Evolutionary conservation across 2,113 vertebrate species (phyloP).

Genomic region (Prochilodus magdalenae): DNA sequence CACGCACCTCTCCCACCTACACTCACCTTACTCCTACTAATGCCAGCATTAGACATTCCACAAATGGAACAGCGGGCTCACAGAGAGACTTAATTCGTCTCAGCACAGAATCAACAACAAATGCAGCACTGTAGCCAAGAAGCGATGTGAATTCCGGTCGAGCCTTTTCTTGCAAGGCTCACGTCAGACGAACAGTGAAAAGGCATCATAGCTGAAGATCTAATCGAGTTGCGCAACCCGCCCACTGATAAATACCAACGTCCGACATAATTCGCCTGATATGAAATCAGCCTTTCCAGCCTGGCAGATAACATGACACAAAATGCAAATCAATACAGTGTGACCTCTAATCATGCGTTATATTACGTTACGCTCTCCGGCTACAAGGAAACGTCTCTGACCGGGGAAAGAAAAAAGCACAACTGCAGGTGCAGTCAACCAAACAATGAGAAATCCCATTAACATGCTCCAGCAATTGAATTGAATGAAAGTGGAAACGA

Average conservation of each 20-base stretch:
- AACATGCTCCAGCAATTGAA: constrained; percentile 65
- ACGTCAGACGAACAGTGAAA: background rate
- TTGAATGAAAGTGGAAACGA: constrained; percentile 65
- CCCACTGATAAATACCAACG: background rate
- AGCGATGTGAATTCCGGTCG: background rate
- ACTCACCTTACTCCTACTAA: background rate
- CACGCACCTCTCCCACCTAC: constrained; percentile 29
- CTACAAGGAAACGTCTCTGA: constrained; percentile 7
- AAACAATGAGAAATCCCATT: constrained; percentile 70
- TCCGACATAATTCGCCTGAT: background rate
- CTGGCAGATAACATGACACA: constrained; percentile 21
- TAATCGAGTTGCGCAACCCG: background rate
- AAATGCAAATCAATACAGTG: constrained; percentile 26
- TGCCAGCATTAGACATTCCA: constrained; percentile 13
- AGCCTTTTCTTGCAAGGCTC: background rate
- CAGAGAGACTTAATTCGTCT: too few species aligned
- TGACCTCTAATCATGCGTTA: constrained; percentile 54
- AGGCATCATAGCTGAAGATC: background rate
- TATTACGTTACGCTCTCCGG: constrained; percentile 43
- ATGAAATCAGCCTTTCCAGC: constrained; percentile 19
- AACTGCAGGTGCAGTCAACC: constrained; percentile 63
- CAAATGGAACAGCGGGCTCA: constrained; percentile 14
- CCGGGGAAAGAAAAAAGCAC: constrained; percentile 24
- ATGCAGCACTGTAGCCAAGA: background rate
- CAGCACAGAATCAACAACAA: background rate